Evolutionary conservation across 1,140 invertebrate species (phyloP).

Genomic region (Tetragonula clypearis): DNA sequence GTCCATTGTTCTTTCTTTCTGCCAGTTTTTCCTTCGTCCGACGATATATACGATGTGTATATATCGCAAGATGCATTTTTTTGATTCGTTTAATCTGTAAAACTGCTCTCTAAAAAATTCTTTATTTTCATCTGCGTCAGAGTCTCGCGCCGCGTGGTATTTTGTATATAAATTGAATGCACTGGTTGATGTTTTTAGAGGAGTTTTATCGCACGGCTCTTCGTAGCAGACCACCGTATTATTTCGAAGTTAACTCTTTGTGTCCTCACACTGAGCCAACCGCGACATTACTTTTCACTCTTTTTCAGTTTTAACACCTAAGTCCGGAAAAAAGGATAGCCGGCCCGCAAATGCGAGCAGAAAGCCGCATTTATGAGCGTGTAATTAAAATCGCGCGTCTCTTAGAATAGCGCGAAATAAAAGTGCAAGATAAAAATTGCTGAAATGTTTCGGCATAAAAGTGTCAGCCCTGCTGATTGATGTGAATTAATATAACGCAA

Average conservation of each 20-base stretch:
- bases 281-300: conserved; percentile 3
- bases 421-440: not conserved
- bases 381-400: conserved; percentile 4
- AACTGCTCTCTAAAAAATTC: not conserved
- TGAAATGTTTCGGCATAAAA: not conserved
- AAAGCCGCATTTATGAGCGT: conserved; percentile 1
- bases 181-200: not conserved
- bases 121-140: not conserved
- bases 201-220: not conserved
- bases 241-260: not conserved
- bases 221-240: not conserved
- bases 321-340: conserved; percentile 4
- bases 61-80: too few species aligned
- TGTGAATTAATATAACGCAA: not conserved
- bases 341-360: not conserved
- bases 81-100: too few species aligned
- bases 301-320: conserved; percentile 7
- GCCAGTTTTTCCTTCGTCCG: too few species aligned
- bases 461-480: not conserved
- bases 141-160: not conserved
- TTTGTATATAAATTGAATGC: not conserved
- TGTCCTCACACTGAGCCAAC: not conserved
- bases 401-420: not conserved
- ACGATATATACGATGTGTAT: too few species aligned
- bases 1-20: too few species aligned